Evolutionary conservation across 2,113 vertebrate genomes (phyloP).

Genomic region (Megalops atlanticus): DNA sequence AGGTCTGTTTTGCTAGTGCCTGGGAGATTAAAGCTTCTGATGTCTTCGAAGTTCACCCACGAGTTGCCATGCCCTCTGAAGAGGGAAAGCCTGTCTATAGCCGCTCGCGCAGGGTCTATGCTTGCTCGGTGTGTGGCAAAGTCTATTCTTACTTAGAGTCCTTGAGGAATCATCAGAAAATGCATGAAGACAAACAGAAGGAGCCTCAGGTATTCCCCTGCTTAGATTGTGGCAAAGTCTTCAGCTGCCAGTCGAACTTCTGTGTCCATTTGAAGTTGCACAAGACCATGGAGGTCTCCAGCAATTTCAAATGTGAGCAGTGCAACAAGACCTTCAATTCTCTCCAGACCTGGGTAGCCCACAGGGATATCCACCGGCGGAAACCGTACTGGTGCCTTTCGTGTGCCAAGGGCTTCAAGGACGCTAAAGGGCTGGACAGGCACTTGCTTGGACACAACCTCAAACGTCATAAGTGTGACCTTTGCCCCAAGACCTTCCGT

Average conservation of each 20-base stretch:
- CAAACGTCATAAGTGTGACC: slow-evolving; percentile 38
- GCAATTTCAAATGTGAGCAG: slow-evolving; percentile 46
- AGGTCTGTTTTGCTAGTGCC: background rate
- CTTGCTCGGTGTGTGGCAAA: slow-evolving; percentile 60
- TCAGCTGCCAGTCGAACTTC: slow-evolving; percentile 40
- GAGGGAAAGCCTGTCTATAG: background rate
- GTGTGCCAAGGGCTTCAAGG: slow-evolving; percentile 56
- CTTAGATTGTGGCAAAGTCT: slow-evolving; percentile 50
- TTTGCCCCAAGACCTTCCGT: slow-evolving; percentile 44
- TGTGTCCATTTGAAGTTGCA: slow-evolving; percentile 52
- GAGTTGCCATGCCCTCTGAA: background rate
- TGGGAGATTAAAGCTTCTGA: slow-evolving; percentile 9
- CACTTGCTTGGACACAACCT: slow-evolving; percentile 56
- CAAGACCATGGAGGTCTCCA: background rate
- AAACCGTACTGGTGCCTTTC: slow-evolving; percentile 52
- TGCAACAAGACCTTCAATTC: slow-evolving; percentile 57
- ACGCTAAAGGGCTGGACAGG: slow-evolving; percentile 34
- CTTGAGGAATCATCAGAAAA: slow-evolving; percentile 56
- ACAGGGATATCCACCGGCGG: slow-evolving; percentile 50
- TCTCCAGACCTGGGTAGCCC: slow-evolving; percentile 34
- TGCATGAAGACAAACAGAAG: background rate
- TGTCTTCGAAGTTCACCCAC: background rate
- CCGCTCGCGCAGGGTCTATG: slow-evolving; percentile 13
- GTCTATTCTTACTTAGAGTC: slow-evolving; percentile 55
- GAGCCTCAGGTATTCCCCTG: slow-evolving; percentile 37